Percentiles rank a stretch among this genome's conserved stretches.
phyloP scores from a whole-genome alignment of 1,140 invertebrate genomes.

The Drosophila santomea region DNA sequence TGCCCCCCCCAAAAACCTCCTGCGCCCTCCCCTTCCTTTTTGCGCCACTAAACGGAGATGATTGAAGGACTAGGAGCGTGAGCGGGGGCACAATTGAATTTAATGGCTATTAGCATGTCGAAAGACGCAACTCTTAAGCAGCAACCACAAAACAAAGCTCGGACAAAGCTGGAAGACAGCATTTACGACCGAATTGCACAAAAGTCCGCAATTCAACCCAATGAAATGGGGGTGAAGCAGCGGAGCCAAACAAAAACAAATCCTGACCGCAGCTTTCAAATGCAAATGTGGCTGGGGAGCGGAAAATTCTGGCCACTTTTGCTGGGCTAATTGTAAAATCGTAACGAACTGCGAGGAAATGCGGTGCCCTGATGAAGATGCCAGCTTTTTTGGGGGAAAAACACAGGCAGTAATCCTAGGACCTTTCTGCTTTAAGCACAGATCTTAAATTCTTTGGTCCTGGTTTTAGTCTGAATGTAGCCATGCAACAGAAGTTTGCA shows the following conservation, averaged over 20 bases:
- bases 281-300: slow-evolving; percentile 47
- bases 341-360: slow-evolving; percentile 45
- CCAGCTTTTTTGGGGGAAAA: too few relatives aligned
- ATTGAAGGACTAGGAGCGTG: slow-evolving; percentile 19
- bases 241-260: slow-evolving; percentile 25
- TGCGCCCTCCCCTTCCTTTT: neutral
- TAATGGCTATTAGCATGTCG: slow-evolving; percentile 73
- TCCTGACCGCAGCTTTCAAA: slow-evolving; percentile 52
- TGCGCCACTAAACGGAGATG: slow-evolving; percentile 26
- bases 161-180: slow-evolving; percentile 37
- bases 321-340: slow-evolving; percentile 45
- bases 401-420: neutral
- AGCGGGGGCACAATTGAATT: slow-evolving; percentile 56
- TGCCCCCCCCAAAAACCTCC: neutral
- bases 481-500: neutral
- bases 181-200: slow-evolving; percentile 60
- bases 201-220: slow-evolving; percentile 25
- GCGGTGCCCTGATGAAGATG: slow-evolving; percentile 23
- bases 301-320: slow-evolving; percentile 49
- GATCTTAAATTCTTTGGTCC: slow-evolving; percentile 26
- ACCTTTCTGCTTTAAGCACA: neutral
- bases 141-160: slow-evolving; percentile 68
- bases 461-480: neutral
- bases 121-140: slow-evolving; percentile 61
- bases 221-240: neutral